These are phyloP conservation scores for Pammene fasciana DNA, from an alignment of 2,888 invertebrate species.

Conservation along the genomic window DNA sequence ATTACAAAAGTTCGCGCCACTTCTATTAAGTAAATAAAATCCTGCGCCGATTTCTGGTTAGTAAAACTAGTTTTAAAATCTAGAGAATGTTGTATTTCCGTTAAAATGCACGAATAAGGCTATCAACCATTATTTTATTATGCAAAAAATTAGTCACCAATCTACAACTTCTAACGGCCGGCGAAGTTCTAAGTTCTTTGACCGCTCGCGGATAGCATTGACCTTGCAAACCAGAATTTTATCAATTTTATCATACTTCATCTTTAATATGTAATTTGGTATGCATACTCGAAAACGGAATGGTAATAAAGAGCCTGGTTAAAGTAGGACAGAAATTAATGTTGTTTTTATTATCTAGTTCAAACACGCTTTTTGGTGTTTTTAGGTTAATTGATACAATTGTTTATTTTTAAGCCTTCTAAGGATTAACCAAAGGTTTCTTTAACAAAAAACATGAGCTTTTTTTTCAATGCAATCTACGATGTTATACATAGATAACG, in stretches of 20 bases:
- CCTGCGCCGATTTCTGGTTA: not conserved
- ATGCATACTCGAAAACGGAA: not conserved
- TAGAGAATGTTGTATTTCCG: slow-evolving; percentile 2
- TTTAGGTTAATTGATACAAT: not conserved
- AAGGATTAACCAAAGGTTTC: too few relatives aligned
- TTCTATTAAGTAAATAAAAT: not conserved
- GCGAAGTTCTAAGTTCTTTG: slow-evolving; percentile 25
- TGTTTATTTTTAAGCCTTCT: too few relatives aligned
- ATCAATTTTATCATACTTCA: slow-evolving; percentile 6
- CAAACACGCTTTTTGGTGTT: not conserved
- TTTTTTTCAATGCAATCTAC: not conserved
- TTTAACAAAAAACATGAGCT: too few relatives aligned
- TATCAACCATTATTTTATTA: slow-evolving; percentile 3
- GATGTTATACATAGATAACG: not conserved
- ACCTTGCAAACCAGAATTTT: slow-evolving; percentile 19
- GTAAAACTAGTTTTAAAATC: slow-evolving; percentile 2
- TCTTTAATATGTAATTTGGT: not conserved
- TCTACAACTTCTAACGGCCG: slow-evolving; percentile 26
- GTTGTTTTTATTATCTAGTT: not conserved
- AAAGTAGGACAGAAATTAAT: not conserved
- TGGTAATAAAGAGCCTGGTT: not conserved
- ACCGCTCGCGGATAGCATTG: slow-evolving; percentile 34
- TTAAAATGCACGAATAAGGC: not conserved
- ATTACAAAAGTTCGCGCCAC: not conserved
- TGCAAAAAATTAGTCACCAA: not conserved